Conservation (phyloP, 1,140 invertebrate species). For the Monochamus saltuarius region DNA sequence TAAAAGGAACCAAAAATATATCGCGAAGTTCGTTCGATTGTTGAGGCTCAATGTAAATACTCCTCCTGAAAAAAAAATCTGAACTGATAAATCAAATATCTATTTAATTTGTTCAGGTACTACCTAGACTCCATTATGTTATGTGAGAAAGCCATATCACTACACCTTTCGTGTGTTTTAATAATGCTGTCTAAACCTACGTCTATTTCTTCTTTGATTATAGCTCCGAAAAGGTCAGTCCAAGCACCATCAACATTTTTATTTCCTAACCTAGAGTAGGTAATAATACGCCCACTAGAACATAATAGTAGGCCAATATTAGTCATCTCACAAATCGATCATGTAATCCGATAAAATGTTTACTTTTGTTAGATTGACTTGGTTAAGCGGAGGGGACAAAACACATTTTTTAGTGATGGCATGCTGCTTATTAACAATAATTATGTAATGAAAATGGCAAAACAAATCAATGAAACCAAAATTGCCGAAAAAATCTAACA, state of each 20-base stretch:
- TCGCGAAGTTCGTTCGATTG: constrained; percentile 61
- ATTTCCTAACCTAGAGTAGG: too few species aligned
- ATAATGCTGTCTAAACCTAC: constrained; percentile 62
- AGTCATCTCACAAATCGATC: too few species aligned
- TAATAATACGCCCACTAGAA: too few species aligned
- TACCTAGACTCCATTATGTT: constrained; percentile 33
- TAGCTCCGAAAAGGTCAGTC: constrained; percentile 61
- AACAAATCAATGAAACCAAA: too few species aligned
- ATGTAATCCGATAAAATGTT: too few species aligned
- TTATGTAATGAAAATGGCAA: too few species aligned
- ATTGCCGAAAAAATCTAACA: too few species aligned
- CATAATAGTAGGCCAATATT: too few species aligned
- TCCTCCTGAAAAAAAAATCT: constrained; percentile 55
- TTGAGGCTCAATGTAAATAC: constrained; percentile 64
- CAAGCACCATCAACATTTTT: constrained; percentile 52
- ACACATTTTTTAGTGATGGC: too few species aligned
- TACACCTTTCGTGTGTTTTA: constrained; percentile 54
- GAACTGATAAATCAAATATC: background rate
- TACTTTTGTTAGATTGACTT: too few species aligned
- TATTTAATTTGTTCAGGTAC: background rate
- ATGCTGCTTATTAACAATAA: too few species aligned
- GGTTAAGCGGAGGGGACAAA: too few species aligned
- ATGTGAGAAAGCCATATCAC: constrained; percentile 58
- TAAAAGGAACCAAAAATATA: constrained; percentile 65
- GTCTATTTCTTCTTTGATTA: constrained; percentile 58